phyloP scores from a whole-genome alignment of 2,113 vertebrate species.

The Phasianus colchicus region DNA sequence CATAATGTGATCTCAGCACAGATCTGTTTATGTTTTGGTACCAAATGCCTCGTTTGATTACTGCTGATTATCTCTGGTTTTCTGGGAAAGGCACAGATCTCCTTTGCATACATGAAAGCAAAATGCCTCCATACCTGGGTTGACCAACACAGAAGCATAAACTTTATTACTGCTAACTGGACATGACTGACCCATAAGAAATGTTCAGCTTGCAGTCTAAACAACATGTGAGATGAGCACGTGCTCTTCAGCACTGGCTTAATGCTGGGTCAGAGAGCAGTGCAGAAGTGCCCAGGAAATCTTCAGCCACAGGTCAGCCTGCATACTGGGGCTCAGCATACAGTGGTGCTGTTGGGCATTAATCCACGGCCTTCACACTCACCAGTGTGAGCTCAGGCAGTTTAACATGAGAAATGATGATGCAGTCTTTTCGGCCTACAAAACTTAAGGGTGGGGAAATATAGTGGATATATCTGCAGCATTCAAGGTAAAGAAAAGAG shows the following conservation, averaged over 20 bases:
- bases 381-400: background rate
- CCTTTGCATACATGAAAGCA: background rate
- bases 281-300: background rate
- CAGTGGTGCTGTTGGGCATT: background rate
- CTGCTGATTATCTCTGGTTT: background rate
- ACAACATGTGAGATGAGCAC: background rate
- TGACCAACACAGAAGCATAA: background rate
- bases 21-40: background rate
- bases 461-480: rapidly evolving
- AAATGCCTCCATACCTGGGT: background rate
- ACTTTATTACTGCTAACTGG: background rate
- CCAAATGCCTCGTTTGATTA: background rate
- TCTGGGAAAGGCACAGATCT: background rate
- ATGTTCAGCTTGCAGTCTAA: background rate
- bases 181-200: background rate
- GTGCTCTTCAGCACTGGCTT: background rate
- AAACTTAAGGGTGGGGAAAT: background rate
- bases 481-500: background rate
- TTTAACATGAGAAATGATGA: background rate
- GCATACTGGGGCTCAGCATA: background rate
- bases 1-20: background rate
- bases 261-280: background rate
- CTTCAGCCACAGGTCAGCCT: background rate
- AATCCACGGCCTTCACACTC: background rate
- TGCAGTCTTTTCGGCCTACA: rapidly evolving